These are phyloP conservation scores for Cephus pulcher DNA, from an alignment of 2,888 invertebrate genomes.

Conservation along the genomic window DNA sequence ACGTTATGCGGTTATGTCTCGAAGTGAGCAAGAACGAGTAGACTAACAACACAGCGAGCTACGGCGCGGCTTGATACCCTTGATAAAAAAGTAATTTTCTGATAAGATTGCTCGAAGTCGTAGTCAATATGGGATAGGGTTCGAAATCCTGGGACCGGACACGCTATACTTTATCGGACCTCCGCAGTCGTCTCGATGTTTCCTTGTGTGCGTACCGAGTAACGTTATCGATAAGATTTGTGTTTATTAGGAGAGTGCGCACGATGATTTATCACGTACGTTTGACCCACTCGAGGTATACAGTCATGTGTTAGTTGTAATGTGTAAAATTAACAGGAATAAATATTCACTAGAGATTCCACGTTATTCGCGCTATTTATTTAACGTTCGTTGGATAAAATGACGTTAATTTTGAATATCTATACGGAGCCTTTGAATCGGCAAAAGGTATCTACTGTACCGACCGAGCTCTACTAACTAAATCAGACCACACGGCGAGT, in stretches of 20 bases:
- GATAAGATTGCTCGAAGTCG: slow-evolving; percentile 19
- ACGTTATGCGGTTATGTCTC: neutral
- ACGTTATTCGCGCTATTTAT: neutral
- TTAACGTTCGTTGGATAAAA: neutral
- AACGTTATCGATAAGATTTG: slow-evolving; percentile 24
- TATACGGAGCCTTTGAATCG: neutral
- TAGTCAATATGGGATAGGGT: slow-evolving; percentile 17
- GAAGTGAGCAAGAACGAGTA: slow-evolving; percentile 16
- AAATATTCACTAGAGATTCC: neutral
- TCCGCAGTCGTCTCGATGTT: slow-evolving; percentile 18
- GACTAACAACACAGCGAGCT: slow-evolving; percentile 21
- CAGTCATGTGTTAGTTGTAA: neutral
- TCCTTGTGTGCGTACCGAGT: slow-evolving; percentile 6
- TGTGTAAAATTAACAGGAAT: neutral
- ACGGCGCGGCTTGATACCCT: slow-evolving; percentile 1
- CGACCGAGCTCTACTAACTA: neutral
- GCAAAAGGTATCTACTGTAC: neutral
- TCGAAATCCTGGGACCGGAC: slow-evolving; percentile 19
- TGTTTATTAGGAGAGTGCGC: neutral
- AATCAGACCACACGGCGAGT: slow-evolving; percentile 2
- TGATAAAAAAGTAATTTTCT: slow-evolving; percentile 14
- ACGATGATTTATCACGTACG: neutral
- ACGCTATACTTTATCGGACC: slow-evolving; percentile 25
- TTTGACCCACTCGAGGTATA: neutral
- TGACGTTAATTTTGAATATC: neutral